Percentiles rank a stretch among this genome's conserved stretches.
Conservation (phyloP, 2,888 invertebrate genomes). For the Melangyna quadrimaculata region DNA sequence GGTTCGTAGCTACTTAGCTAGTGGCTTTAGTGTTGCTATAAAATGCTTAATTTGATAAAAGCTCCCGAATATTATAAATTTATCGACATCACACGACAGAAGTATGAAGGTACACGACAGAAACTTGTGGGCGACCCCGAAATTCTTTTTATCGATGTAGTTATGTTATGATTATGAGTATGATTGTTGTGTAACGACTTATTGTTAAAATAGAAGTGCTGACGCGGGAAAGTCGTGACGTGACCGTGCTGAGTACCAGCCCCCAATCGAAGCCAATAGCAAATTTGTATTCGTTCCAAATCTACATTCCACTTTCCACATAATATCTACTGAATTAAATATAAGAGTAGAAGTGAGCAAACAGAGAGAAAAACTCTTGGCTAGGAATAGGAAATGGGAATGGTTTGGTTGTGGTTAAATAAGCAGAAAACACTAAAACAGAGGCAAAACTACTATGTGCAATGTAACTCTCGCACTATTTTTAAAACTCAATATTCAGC, state of each 20-base stretch:
- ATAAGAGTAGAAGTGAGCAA: constrained; percentile 38
- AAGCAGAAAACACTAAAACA: background rate
- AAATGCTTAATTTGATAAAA: constrained; percentile 2
- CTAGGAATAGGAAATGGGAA: constrained; percentile 29
- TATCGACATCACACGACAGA: background rate
- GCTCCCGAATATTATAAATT: background rate
- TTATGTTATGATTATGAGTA: background rate
- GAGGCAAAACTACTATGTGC: background rate
- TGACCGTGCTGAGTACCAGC: constrained; percentile 40
- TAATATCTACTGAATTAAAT: background rate
- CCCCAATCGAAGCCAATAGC: constrained; percentile 56
- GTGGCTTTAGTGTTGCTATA: background rate
- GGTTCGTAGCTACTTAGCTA: background rate
- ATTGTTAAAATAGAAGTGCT: constrained; percentile 22
- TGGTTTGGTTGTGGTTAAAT: background rate
- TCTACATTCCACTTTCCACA: constrained; percentile 6
- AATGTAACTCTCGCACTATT: too few species aligned
- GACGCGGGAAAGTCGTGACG: constrained; percentile 44
- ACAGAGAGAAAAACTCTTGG: constrained; percentile 44
- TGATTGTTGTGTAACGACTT: constrained; percentile 31
- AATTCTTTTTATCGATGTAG: constrained; percentile 3
- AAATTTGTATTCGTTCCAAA: constrained; percentile 28
- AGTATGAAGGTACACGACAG: background rate
- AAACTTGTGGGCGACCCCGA: constrained; percentile 5
- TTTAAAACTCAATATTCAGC: too few species aligned